These are phyloP conservation scores for Grallaria varia DNA, from an alignment of 2,113 vertebrate genomes.

Conservation along the genomic window DNA sequence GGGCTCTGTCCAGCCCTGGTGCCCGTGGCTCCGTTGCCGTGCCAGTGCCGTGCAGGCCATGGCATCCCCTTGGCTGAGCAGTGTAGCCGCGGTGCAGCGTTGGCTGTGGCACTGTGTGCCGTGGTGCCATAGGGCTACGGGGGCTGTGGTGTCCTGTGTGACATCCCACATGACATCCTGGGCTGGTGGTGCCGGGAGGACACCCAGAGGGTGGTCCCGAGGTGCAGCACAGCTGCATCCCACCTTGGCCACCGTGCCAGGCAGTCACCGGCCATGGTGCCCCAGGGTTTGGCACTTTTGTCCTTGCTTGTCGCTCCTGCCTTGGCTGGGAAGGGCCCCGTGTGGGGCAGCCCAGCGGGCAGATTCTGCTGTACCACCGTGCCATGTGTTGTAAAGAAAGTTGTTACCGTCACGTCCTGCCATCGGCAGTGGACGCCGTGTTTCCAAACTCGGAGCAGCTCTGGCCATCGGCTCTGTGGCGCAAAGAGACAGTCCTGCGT, in stretches of 20 bases:
- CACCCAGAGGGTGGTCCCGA: fast-evolving
- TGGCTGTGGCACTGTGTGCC: fast-evolving
- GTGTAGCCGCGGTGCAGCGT: fast-evolving
- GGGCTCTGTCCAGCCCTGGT: fast-evolving
- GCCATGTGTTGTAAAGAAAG: not conserved
- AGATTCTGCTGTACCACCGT: not conserved
- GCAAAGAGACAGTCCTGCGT: slow-evolving; percentile 41
- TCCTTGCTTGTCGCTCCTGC: fast-evolving
- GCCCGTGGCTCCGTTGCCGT: fast-evolving
- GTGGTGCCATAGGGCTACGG: fast-evolving
- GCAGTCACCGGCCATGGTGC: fast-evolving
- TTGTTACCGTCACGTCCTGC: not conserved
- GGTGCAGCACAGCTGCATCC: fast-evolving
- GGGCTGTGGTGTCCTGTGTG: fast-evolving
- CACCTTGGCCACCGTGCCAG: fast-evolving
- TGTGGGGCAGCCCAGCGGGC: not conserved
- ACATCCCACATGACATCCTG: not conserved
- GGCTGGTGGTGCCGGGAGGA: fast-evolving
- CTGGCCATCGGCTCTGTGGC: not conserved
- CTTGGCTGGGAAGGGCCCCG: not conserved
- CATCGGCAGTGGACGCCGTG: not conserved
- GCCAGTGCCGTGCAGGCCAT: not conserved
- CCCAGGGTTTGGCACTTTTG: not conserved
- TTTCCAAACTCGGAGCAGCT: not conserved
- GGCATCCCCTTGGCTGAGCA: fast-evolving